Percentiles rank a stretch among this genome's conserved stretches.
phyloP scores from a whole-genome alignment of 1,140 invertebrate species.

The Drosophila ficusphila region DNA sequence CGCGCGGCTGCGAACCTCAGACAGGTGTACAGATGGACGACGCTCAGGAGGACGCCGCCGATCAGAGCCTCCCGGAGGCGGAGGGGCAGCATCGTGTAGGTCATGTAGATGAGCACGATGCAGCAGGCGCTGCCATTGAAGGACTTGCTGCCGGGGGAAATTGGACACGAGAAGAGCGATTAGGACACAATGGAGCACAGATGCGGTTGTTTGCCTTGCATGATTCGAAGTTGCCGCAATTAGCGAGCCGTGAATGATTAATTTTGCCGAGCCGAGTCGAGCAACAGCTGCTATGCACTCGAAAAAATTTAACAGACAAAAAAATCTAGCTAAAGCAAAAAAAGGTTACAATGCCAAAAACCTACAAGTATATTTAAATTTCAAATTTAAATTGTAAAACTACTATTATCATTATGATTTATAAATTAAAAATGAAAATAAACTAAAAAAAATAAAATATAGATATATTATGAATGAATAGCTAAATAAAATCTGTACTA shows the following conservation, averaged over 20 bases:
- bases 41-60: constrained; percentile 88
- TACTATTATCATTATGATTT: no score
- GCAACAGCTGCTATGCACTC: constrained; percentile 32
- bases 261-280: constrained; percentile 25
- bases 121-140: constrained; percentile 82
- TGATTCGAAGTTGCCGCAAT: constrained; percentile 42
- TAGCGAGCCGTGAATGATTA: constrained; percentile 70
- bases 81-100: constrained; percentile 94
- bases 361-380: not conserved
- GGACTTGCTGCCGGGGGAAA: constrained; percentile 66
- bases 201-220: constrained; percentile 21
- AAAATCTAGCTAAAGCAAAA: no score
- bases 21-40: constrained; percentile 87
- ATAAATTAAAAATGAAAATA: no score
- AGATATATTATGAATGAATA: no score
- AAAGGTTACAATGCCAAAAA: no score
- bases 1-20: constrained; percentile 41
- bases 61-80: constrained; percentile 91
- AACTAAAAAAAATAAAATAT: no score
- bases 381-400: no score
- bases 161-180: constrained; percentile 21
- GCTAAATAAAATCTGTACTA: not conserved
- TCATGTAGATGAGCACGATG: constrained; percentile 93
- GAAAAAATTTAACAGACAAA: not conserved
- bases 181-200: constrained; percentile 9